Evolutionary conservation across 1,140 invertebrate species (phyloP), one percentile per base, ranked within the genome.

Genomic region (Tribolium madens): DNA sequence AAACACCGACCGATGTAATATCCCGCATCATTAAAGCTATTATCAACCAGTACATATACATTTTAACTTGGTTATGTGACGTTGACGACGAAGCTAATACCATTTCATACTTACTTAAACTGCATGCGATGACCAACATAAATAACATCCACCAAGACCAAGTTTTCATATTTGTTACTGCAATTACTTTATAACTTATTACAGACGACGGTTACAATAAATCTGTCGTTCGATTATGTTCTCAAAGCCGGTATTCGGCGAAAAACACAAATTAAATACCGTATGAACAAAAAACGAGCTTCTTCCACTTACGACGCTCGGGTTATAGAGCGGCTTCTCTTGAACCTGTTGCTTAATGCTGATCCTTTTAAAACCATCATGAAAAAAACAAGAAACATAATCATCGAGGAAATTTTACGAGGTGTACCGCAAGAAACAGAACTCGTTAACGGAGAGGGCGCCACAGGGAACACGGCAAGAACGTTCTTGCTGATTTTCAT

Each of bases 111-210:
- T 64, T 18, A 18, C 26, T 31, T 64, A 64, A 60, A 60, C n/a
- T 60, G 53, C 57, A 64, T 26, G 57, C 57, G 57, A 64, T 33
- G 21, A 64, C 18, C 26, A 13, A 13, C 57, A 33, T 64, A 64
- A 64, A 64, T 64, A 64, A 64, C 26, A 64, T 33, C 26, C 31
- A 31, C 26, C 13, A 64, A 64, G 57, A 33, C 9, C 9, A 26
- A 64, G 36, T 64, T 64, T 64, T 64, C 57, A 33, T 64, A 64
- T 64, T 14, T 64, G 57, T 64, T 64, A 33, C 18, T 36, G 21
- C 31, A 64, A 64, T 64, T 64, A 26, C 57, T 1, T 18, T 33
- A 33, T 64, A 64, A 64, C 31, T 33, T 64, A 33, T 64, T 64
- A 33, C 26, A 64, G 31, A 64, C 57, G 13, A 33, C 57, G 10